Evolutionary conservation across 2,113 vertebrate species (phyloP).

Genomic region (Pseudonaja textilis): DNA sequence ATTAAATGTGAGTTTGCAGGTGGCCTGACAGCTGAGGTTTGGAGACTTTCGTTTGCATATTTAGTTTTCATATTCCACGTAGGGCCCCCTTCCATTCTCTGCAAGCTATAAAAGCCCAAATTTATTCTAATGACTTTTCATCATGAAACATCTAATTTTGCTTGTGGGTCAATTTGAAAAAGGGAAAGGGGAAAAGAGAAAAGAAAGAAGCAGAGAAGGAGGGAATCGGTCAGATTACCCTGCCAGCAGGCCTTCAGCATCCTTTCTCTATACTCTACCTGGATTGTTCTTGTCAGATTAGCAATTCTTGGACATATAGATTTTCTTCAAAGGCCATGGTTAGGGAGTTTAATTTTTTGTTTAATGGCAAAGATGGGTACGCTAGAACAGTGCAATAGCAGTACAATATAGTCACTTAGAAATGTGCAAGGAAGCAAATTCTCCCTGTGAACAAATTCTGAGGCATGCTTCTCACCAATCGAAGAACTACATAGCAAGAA

Average conservation of each 20-base stretch:
- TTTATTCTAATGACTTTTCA: conserved; percentile 67
- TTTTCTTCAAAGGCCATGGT: conserved; percentile 56
- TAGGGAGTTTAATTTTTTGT: neutral
- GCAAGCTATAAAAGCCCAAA: conserved; percentile 67
- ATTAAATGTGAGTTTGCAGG: conserved; percentile 78
- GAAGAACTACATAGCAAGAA: neutral
- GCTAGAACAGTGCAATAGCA: conserved; percentile 40
- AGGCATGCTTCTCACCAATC: neutral
- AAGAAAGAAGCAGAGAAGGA: neutral
- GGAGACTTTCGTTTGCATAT: conserved; percentile 73
- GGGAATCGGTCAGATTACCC: conserved; percentile 43
- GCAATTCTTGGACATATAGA: conserved; percentile 52
- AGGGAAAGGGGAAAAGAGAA: neutral
- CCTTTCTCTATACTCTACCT: conserved; percentile 36
- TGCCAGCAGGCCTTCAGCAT: conserved; percentile 51
- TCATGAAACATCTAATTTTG: conserved; percentile 59
- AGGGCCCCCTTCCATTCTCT: conserved; percentile 58
- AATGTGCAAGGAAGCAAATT: conserved; percentile 21
- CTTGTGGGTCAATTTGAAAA: conserved; percentile 56
- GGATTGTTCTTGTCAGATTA: conserved; percentile 54
- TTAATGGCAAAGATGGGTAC: conserved; percentile 10
- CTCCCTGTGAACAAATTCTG: neutral
- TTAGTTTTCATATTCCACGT: conserved; percentile 68
- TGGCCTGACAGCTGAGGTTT: conserved; percentile 71
- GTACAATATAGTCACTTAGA: conserved; percentile 44